Conservation (phyloP, 2,888 invertebrate species). For the Liodrosophila aerea region DNA sequence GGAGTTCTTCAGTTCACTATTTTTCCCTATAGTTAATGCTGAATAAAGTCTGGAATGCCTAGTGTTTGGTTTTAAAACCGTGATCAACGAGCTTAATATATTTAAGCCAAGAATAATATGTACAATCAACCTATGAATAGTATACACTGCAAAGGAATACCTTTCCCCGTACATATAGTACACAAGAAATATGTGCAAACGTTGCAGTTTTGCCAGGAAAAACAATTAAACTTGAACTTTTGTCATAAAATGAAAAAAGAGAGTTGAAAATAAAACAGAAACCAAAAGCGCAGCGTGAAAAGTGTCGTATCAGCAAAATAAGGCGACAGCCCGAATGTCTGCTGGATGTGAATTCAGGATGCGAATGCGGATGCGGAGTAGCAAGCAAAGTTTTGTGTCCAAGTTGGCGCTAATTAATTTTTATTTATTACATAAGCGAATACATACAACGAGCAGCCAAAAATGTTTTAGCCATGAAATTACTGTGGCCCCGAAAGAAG, state of each 20-base stretch:
- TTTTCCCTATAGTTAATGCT: too few relatives aligned
- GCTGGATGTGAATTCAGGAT: conserved; percentile 2
- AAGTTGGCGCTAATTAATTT: conserved; percentile 73
- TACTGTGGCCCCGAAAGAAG: conserved; percentile 31
- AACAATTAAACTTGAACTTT: conserved; percentile 77
- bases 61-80: too few relatives aligned
- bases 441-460: conserved; percentile 36
- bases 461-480: conserved; percentile 53
- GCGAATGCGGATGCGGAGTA: conserved; percentile 9
- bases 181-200: conserved; percentile 50
- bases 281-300: conserved; percentile 50
- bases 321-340: conserved; percentile 33
- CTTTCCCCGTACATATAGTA: conserved; percentile 35
- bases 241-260: conserved; percentile 48
- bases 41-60: too few relatives aligned
- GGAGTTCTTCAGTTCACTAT: too few relatives aligned
- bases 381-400: conserved; percentile 36
- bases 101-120: too few relatives aligned
- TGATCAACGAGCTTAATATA: too few relatives aligned
- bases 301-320: conserved; percentile 65
- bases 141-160: conserved; percentile 26
- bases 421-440: conserved; percentile 63
- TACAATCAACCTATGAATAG: conserved; percentile 2
- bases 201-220: conserved; percentile 56
- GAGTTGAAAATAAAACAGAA: conserved; percentile 6